Evolutionary conservation across 2,797 vertebrate genomes (phyloP), one percentile per base, ranked within the genome.

Genomic region (Micromesistius poutassou): DNA sequence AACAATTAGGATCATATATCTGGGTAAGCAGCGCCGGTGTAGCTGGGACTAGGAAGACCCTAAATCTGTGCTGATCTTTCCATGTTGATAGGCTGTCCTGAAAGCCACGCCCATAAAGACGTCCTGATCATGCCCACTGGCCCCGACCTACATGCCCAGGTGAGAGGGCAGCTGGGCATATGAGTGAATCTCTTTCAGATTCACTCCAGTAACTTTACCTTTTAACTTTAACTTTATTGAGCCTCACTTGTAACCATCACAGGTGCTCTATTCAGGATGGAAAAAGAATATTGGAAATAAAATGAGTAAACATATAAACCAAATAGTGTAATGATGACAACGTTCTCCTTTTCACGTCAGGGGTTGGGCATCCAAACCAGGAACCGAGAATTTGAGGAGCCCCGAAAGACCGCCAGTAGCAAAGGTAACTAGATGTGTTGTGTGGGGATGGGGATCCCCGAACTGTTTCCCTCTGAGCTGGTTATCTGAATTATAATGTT

Each of bases 61-160:
- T 97, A 92, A 96, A 97, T 96, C 94, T 97, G 95, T 83, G 92
- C 95, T 90, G 86, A 94, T 87, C 94, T 90, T 90, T 93, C 95
- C 86, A 90, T 94, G 93, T 93, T 96, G 93, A 92, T 95, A 94
- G 96, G 95, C 94, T 91, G 91, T 74, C 80, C 94, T 40, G 95
- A 96, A 89, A 94, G 90, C 84, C 93, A 93, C 92, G 91, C 92
- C 78, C 90, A 94, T 81, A 88, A 91, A 81, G 94, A 91, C 87
- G 92, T 93, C 87, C 93, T 90, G 79, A 80, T 82, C 1, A 42
- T 35, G 84, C 90, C 92, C 78, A 77, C 88, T 30, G 70, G 4
- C 14, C 30, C 70, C 4, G 13, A 33, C 30, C 70, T 70, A 76
- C 68, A 36, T 76, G 72, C 55, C 14, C 79, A 97, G 97, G 91